Evolutionary conservation across 1,140 invertebrate species (phyloP).

Genomic region (Drosophila nigrodunni): DNA sequence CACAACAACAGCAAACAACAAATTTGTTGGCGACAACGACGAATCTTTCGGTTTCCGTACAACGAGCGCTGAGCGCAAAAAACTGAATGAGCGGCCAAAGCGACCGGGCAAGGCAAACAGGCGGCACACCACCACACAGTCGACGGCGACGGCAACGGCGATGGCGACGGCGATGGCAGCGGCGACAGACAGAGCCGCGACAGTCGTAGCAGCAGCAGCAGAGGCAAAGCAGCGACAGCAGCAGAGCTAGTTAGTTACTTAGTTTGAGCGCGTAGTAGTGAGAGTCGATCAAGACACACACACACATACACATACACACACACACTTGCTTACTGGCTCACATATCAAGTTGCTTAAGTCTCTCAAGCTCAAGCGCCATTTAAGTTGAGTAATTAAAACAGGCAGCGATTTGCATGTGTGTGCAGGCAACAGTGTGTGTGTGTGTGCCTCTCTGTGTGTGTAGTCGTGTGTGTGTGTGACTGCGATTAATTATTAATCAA

Average conservation of each 20-base stretch:
- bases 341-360: constrained; percentile 78
- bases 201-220: constrained; percentile 40
- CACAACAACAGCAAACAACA: too few relatives aligned
- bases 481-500: constrained; percentile 82
- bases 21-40: constrained; percentile 62
- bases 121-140: constrained; percentile 56
- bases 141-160: constrained; percentile 31
- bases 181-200: constrained; percentile 42
- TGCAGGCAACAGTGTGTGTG: constrained; percentile 10
- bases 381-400: constrained; percentile 80
- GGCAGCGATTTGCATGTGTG: constrained; percentile 69
- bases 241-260: constrained; percentile 80
- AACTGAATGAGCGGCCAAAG: constrained; percentile 80
- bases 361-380: constrained; percentile 76
- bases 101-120: constrained; percentile 79
- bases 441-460: constrained; percentile 11
- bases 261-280: constrained; percentile 73
- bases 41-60: constrained; percentile 77
- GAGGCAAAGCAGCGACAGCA: constrained; percentile 38
- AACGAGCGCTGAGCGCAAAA: constrained; percentile 82
- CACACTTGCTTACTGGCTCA: constrained; percentile 32
- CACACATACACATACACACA: constrained; percentile 44
- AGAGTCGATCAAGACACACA: constrained; percentile 68
- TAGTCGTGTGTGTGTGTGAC: constrained; percentile 26
- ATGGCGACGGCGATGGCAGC: constrained; percentile 29